phyloP scores from a whole-genome alignment of 2,113 vertebrate species.

The Halichoeres trimaculatus region DNA sequence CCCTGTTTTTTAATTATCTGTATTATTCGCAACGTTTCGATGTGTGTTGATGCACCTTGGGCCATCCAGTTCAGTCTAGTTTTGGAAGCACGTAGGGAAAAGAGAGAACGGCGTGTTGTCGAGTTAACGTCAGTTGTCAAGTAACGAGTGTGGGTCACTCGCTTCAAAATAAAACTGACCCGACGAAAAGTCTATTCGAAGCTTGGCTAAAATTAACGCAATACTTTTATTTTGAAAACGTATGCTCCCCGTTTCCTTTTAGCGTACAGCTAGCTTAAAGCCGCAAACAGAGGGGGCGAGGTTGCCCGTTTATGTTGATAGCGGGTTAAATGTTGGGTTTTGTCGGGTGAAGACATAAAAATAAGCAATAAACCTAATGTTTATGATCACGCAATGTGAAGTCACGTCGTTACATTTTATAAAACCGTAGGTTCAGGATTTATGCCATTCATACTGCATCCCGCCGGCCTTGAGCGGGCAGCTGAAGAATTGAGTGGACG shows the following conservation, averaged over 20 bases:
- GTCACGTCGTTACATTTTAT: background rate
- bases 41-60: conserved; percentile 52
- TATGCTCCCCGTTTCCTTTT: rapidly evolving
- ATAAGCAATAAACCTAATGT: background rate
- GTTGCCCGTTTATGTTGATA: conserved; percentile 39
- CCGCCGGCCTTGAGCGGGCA: conserved; percentile 54
- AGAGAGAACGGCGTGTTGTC: conserved; percentile 9
- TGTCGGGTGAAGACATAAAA: background rate
- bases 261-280: conserved; percentile 18
- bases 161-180: conserved; percentile 56
- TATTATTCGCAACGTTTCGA: background rate
- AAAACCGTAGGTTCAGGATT: background rate
- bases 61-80: conserved; percentile 83
- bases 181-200: rapidly evolving
- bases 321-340: background rate
- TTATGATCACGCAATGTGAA: background rate
- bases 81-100: conserved; percentile 62
- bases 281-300: conserved; percentile 57
- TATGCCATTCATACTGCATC: conserved; percentile 58
- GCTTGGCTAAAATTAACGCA: rapidly evolving
- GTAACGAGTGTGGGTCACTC: rapidly evolving
- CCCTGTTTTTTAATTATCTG: background rate
- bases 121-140: conserved; percentile 5
- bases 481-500: conserved; percentile 50
- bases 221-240: conserved; percentile 57